Percentiles rank a stretch among this genome's conserved stretches.
Conservation (phyloP, 2,797 vertebrate species). For the Cetoscarus ocellatus region DNA sequence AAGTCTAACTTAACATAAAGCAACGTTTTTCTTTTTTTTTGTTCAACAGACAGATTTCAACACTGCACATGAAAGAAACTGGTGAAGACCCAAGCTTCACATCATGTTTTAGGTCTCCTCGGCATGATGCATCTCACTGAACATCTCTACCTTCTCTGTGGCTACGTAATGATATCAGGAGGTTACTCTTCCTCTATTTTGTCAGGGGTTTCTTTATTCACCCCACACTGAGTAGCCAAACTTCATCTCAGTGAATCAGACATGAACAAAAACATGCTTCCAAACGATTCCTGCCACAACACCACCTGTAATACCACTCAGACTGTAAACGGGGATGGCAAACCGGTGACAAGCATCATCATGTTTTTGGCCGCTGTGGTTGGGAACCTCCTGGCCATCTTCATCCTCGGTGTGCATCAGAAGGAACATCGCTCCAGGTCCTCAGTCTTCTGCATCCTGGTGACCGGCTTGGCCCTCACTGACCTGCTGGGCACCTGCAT, state of each 20-base stretch:
- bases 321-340: conserved; percentile 66
- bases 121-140: conserved; percentile 25
- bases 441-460: conserved; percentile 90
- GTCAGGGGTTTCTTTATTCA: conserved; percentile 4
- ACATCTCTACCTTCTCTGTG: background rate
- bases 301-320: conserved; percentile 42
- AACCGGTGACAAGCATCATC: conserved; percentile 80
- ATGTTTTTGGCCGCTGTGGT: conserved; percentile 90
- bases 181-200: conserved; percentile 11
- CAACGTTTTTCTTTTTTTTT: background rate
- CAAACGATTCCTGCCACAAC: conserved; percentile 67
- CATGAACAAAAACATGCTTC: conserved; percentile 59
- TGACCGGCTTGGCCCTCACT: conserved; percentile 90
- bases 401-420: conserved; percentile 87
- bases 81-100: background rate
- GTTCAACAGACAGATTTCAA: conserved; percentile 18
- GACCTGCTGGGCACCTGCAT: conserved; percentile 92
- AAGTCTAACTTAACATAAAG: background rate
- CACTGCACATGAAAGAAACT: background rate
- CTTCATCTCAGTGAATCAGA: background rate
- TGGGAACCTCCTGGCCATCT: conserved; percentile 90
- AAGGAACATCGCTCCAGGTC: conserved; percentile 84
- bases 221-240: conserved; percentile 17
- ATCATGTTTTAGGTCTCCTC: conserved; percentile 5
- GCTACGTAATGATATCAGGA: conserved; percentile 30